Evolutionary conservation across 2,113 vertebrate species (phyloP).

Genomic region (Zapus hudsonius): DNA sequence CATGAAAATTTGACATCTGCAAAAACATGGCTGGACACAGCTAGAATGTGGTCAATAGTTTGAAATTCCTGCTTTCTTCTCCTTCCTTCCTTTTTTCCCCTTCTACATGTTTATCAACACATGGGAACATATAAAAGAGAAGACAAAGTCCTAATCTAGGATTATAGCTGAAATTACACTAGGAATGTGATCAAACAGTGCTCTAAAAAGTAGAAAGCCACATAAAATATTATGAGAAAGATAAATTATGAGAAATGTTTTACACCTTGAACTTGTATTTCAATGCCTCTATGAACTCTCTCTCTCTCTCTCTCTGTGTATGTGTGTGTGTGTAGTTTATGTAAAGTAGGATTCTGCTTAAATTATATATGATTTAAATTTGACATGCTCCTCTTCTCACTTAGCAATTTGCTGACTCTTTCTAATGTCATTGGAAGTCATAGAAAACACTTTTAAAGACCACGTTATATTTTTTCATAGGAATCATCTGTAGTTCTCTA

Average conservation of each 20-base stretch:
- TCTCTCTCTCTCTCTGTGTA: no score
- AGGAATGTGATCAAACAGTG: not conserved
- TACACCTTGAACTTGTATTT: not conserved
- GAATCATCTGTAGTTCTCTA: not conserved
- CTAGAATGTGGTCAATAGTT: not conserved
- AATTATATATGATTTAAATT: not conserved
- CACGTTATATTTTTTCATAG: no score
- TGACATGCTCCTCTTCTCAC: not conserved
- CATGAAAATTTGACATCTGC: not conserved
- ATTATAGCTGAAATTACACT: not conserved
- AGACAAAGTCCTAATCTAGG: not conserved
- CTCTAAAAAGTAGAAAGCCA: not conserved
- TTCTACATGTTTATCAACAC: not conserved
- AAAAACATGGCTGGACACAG: not conserved
- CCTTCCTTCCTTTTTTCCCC: not conserved
- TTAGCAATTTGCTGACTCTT: not conserved
- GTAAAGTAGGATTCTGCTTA: not conserved
- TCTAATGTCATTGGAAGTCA: slow-evolving; percentile 25
- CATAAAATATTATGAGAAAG: not conserved
- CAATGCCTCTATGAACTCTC: not conserved
- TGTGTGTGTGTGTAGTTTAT: not conserved
- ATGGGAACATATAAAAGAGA: not conserved
- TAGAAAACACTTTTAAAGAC: not conserved
- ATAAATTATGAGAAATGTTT: not conserved
- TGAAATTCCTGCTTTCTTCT: not conserved